These are phyloP conservation scores for Fratercula arctica DNA, from an alignment of 2,797 vertebrate genomes.

Conservation along the genomic window DNA sequence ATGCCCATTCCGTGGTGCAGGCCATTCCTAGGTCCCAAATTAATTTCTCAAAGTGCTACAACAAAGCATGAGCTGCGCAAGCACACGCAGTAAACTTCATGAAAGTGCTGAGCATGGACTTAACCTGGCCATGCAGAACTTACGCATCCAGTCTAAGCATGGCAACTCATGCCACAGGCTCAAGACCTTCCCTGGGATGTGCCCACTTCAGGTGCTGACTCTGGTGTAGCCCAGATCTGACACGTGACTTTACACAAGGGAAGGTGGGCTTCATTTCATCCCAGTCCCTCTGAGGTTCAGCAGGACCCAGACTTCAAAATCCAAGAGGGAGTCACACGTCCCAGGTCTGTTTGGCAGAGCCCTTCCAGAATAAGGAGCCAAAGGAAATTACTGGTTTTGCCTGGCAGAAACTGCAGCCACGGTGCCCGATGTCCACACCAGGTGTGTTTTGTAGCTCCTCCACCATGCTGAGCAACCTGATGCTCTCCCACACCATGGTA, in stretches of 20 bases:
- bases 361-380: neutral
- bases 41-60: neutral
- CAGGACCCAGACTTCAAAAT: neutral
- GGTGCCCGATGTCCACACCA: rapidly evolving
- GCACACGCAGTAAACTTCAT: neutral
- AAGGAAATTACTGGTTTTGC: neutral
- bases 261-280: neutral
- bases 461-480: neutral
- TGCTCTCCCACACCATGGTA: neutral
- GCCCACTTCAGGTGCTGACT: neutral
- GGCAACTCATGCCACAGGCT: neutral
- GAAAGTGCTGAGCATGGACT: neutral
- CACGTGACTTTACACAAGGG: neutral
- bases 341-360: neutral
- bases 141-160: neutral
- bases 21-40: neutral
- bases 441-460: neutral
- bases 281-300: neutral
- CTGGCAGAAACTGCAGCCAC: neutral
- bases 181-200: neutral
- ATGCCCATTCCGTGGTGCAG: neutral
- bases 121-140: neutral
- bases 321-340: neutral
- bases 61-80: neutral
- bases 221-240: neutral